Evolutionary conservation across 2,797 vertebrate genomes (phyloP), one percentile per base, ranked within the genome.

Genomic region (Dallia pectoralis): DNA sequence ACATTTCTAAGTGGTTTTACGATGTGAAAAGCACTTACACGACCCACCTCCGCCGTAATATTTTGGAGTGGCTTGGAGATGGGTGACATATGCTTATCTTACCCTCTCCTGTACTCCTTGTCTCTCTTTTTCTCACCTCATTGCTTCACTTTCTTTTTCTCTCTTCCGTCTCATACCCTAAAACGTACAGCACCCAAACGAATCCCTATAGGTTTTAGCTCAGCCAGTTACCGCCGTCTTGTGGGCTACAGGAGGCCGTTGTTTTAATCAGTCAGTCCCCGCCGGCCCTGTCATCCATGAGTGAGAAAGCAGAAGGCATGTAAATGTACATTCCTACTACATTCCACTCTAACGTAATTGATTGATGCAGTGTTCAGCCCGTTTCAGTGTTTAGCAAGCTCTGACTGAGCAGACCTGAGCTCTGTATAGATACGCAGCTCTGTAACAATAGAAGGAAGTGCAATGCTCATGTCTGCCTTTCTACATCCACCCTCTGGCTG

Each of bases 361-460:
- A 91, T 88, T 86, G 80, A 91, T 87, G 82, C 74, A 79, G 80
- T 87, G 85, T 88, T n/a, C n/a, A n/a, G n/a, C n/a, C n/a, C n/a
- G n/a, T n/a, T n/a, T n/a, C 74, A 79, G 80, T 87, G 85, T 88
- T 82, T 84, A 76, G 86, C 86, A 71, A 76, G 72, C 80, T 77
- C 69, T 48, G 69, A 69, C 77, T 74, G 74, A 81, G 70, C 79
- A 81, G 87, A 81, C 86, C 78, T 73, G 61, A 78, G 81, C 82
- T 86, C 87, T 78, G 87, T 86, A 89, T 86, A 90, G 87, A 91
- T 87, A 86, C 85, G 78, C 85, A 70, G 82, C 83, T 81, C 80
- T 77, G 76, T 85, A 91, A 93, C 92, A 93, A 93, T 92, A 88
- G 86, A 81, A 86, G 93, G 93, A 93, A 91, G 88, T 82, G 76